These are phyloP conservation scores for Pristionchus maxplancki DNA, from an alignment of 2,888 invertebrate genomes.

Conservation along the genomic window DNA sequence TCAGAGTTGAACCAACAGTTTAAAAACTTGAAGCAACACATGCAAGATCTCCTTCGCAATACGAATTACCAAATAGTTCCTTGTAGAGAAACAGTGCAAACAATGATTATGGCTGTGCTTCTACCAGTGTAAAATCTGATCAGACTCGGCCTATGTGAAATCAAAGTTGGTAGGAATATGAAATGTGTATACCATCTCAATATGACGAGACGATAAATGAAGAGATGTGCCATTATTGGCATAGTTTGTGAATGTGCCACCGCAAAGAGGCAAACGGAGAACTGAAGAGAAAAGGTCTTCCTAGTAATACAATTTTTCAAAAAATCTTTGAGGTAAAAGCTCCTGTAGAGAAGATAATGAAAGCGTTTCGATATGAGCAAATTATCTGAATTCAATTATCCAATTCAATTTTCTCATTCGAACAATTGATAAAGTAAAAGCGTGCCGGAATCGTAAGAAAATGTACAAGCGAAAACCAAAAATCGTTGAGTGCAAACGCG, in stretches of 20 bases:
- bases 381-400: no score
- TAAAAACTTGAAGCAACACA: background rate
- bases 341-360: background rate
- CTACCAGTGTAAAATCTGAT: background rate
- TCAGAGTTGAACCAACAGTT: slow-evolving; percentile 30
- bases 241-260: background rate
- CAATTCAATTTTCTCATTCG: no score
- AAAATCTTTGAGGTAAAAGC: background rate
- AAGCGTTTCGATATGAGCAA: background rate
- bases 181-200: background rate
- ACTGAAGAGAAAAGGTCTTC: background rate
- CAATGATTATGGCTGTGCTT: background rate
- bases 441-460: no score
- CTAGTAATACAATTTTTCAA: no score
- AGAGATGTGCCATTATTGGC: background rate
- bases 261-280: background rate
- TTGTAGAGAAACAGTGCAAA: background rate
- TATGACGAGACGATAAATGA: background rate
- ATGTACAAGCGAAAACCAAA: no score
- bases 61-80: background rate
- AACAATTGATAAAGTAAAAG: no score
- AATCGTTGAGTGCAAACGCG: no score
- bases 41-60: background rate
- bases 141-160: background rate
- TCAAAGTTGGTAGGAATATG: no score